Evolutionary conservation across 2,113 vertebrate species (phyloP).

Genomic region (Phycodurus eques): DNA sequence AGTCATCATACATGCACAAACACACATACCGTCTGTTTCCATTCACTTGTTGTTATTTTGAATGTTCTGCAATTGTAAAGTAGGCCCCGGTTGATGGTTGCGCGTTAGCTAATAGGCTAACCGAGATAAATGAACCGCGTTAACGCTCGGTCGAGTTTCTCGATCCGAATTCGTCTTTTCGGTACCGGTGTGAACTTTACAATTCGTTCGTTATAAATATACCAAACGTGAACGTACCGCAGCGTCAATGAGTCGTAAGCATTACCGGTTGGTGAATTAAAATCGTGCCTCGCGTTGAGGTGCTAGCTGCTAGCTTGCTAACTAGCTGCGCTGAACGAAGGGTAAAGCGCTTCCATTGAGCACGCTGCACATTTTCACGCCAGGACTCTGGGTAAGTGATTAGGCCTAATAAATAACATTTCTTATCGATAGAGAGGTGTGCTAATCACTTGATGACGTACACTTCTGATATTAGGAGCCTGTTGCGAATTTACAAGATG

Average conservation of each 20-base stretch:
- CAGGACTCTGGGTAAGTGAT: neutral
- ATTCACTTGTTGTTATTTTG: neutral
- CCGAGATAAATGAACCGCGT: neutral
- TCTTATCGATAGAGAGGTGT: neutral
- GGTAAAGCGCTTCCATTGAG: conserved; percentile 14
- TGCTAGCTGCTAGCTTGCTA: conserved; percentile 34
- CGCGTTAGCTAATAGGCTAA: conserved; percentile 3
- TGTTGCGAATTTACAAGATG: neutral
- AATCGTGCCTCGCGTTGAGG: neutral
- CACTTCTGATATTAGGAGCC: neutral
- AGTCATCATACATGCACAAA: neutral
- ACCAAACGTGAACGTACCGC: neutral
- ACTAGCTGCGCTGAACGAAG: conserved; percentile 30
- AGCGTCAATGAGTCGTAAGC: neutral
- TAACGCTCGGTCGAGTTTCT: no score
- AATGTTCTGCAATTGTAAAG: neutral
- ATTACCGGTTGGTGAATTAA: neutral
- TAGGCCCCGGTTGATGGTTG: neutral
- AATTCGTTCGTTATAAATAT: neutral
- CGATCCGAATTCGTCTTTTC: neutral
- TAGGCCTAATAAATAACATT: no score
- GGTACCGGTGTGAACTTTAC: neutral
- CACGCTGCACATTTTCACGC: conserved; percentile 3
- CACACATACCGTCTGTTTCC: neutral
- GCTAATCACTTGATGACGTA: neutral